Conservation (phyloP, 1,140 invertebrate genomes). For the Halyomorpha halys region DNA sequence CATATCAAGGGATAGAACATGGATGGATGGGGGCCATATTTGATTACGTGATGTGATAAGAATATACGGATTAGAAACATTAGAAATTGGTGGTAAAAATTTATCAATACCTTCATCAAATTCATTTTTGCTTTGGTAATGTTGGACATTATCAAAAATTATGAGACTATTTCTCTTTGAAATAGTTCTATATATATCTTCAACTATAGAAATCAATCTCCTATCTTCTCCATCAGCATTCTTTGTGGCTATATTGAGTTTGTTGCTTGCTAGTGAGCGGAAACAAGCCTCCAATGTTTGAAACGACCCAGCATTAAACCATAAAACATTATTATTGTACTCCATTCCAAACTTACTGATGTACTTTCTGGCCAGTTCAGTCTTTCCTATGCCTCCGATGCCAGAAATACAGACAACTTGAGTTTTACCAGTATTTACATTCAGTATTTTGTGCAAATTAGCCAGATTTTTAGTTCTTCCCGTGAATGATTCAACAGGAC, state of each 20-base stretch:
- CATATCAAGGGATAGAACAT: neutral
- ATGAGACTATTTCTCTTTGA: neutral
- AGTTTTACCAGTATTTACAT: neutral
- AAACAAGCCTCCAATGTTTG: neutral
- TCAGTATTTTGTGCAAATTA: neutral
- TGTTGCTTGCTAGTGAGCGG: neutral
- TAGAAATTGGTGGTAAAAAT: neutral
- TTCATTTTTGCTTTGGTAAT: too few relatives aligned
- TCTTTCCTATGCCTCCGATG: neutral
- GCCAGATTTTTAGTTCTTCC: neutral
- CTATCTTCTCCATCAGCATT: neutral
- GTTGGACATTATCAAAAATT: too few relatives aligned
- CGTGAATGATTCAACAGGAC: neutral
- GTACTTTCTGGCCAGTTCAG: neutral
- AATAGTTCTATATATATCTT: neutral
- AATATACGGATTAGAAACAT: neutral
- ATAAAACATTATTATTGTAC: neutral
- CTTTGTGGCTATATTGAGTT: neutral
- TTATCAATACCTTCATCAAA: neutral
- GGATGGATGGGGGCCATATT: neutral
- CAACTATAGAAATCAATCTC: neutral
- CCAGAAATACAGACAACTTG: neutral
- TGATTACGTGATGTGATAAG: neutral
- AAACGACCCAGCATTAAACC: neutral
- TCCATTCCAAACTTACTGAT: neutral